Evolutionary conservation across 2,113 vertebrate species (phyloP).

Genomic region (Antennarius striatus): DNA sequence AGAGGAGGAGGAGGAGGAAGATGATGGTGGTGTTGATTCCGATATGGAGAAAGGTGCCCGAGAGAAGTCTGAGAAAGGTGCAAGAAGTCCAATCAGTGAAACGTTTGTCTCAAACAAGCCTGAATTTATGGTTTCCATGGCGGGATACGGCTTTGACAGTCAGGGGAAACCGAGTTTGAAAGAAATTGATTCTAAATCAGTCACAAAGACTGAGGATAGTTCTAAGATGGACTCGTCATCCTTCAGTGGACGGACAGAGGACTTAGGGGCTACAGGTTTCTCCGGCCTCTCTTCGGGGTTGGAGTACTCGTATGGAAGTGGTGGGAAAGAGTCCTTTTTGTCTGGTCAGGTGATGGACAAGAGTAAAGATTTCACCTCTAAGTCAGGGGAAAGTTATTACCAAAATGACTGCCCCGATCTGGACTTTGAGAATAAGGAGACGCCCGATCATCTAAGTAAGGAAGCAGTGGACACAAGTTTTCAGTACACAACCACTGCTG

Average conservation of each 20-base stretch:
- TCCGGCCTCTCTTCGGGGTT: constrained; percentile 63
- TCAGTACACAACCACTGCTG: constrained; percentile 75
- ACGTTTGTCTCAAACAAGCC: constrained; percentile 62
- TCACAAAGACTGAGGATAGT: constrained; percentile 38
- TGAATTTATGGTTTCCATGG: constrained; percentile 72
- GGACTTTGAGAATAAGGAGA: constrained; percentile 67
- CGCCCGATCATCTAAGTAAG: constrained; percentile 68
- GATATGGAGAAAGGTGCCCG: constrained; percentile 90
- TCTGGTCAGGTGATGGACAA: constrained; percentile 46
- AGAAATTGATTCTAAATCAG: constrained; percentile 30
- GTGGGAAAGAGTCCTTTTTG: constrained; percentile 57
- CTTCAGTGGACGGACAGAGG: constrained; percentile 45
- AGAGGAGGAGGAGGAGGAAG: constrained; percentile 65
- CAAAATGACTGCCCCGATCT: constrained; percentile 55
- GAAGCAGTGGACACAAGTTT: constrained; percentile 79
- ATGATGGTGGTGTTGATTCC: constrained; percentile 78
- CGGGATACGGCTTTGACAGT: constrained; percentile 63
- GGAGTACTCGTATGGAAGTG: constrained; percentile 55
- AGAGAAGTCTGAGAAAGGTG: constrained; percentile 88
- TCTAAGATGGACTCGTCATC: constrained; percentile 33
- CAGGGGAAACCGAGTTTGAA: constrained; percentile 48
- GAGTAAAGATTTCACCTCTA: constrained; percentile 47
- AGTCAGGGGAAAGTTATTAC: constrained; percentile 65
- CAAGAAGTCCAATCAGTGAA: constrained; percentile 56
- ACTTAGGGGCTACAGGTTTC: constrained; percentile 46